These are phyloP conservation scores for Phallusia fumigata DNA, from an alignment of 23 tunicate genomes.

Conservation along the genomic window DNA sequence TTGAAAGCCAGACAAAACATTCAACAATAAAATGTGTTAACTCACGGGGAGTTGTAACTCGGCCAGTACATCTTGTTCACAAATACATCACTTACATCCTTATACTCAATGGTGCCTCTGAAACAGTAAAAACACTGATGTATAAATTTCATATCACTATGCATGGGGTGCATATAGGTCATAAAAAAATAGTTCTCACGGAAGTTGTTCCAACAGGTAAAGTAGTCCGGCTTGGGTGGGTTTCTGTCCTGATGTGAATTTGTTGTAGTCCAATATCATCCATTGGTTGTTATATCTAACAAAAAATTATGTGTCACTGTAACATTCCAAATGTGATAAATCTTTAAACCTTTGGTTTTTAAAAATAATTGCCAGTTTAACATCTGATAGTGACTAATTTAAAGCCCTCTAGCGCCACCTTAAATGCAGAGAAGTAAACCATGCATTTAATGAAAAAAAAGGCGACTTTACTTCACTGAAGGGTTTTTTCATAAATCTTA, in stretches of 20 bases:
- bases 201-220: slow-evolving; percentile 55
- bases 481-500: too few species aligned
- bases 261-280: slow-evolving; percentile 64
- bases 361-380: too few species aligned
- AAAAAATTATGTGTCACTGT: not conserved
- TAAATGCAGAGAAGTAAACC: too few species aligned
- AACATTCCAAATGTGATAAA: not conserved
- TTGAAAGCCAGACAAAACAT: not conserved
- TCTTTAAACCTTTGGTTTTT: not conserved
- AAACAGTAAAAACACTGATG: not conserved
- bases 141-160: too few species aligned
- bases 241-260: slow-evolving; percentile 23
- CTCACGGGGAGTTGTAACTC: slow-evolving; percentile 54
- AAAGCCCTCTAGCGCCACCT: too few species aligned
- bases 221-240: slow-evolving; percentile 15
- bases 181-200: too few species aligned
- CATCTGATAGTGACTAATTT: too few species aligned
- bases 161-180: too few species aligned
- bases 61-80: slow-evolving; percentile 37
- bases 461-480: too few species aligned
- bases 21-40: not conserved
- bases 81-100: slow-evolving; percentile 37
- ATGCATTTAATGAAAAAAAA: too few species aligned
- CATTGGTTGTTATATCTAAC: slow-evolving; percentile 57
- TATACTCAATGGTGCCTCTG: slow-evolving; percentile 27